These are phyloP conservation scores for Antheraea assamensis DNA, from an alignment of 2,888 invertebrate species.

Conservation along the genomic window DNA sequence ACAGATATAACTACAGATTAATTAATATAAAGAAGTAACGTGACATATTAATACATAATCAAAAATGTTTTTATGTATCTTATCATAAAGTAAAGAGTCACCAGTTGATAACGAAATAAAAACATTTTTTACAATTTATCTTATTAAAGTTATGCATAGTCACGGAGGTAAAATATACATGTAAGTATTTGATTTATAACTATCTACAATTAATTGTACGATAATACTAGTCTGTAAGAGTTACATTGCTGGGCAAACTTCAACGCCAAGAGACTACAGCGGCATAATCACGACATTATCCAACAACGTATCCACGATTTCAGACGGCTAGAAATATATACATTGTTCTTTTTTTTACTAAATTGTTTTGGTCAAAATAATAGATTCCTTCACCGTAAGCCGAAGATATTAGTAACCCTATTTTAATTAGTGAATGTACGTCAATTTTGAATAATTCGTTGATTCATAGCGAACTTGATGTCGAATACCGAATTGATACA, in stretches of 20 bases:
- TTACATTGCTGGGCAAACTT: not conserved
- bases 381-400: too few species aligned
- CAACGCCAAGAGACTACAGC: too few species aligned
- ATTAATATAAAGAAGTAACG: not conserved
- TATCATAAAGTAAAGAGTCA: constrained; percentile 4
- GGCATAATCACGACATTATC: not conserved
- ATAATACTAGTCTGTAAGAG: not conserved
- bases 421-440: too few species aligned
- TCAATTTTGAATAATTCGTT: too few species aligned
- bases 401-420: too few species aligned
- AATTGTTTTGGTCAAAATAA: too few species aligned
- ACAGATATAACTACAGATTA: too few species aligned
- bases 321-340: not conserved
- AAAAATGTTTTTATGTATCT: not conserved
- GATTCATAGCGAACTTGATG: too few species aligned
- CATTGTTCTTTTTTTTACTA: too few species aligned
- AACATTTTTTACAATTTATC: not conserved
- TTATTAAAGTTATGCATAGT: not conserved
- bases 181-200: not conserved
- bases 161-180: not conserved
- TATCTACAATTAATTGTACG: not conserved
- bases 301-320: not conserved
- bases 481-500: too few species aligned
- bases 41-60: not conserved
- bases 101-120: not conserved